phyloP scores from a whole-genome alignment of 2,113 vertebrate species.

The Pluvialis apricaria region DNA sequence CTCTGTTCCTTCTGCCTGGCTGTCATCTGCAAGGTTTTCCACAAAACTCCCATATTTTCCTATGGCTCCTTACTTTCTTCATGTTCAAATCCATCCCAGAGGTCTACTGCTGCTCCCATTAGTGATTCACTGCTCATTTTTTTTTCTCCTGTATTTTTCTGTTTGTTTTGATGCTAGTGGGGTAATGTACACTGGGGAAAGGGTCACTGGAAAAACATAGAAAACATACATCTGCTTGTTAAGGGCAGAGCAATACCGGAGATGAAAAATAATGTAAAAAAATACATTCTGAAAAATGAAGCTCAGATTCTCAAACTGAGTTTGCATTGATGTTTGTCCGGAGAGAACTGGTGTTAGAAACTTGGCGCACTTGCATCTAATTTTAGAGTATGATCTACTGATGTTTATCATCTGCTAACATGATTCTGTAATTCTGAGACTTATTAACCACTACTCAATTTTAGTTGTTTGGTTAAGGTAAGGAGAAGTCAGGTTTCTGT shows the following conservation, averaged over 20 bases:
- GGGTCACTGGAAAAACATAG: background rate
- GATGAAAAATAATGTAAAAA: conserved; percentile 5
- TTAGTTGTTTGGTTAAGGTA: background rate
- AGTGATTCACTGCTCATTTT: background rate
- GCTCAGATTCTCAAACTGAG: conserved; percentile 43
- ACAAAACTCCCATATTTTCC: background rate
- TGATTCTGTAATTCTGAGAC: conserved; percentile 46
- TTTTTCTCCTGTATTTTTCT: background rate
- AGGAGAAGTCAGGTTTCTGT: background rate
- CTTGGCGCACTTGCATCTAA: conserved; percentile 49
- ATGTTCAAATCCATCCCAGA: background rate
- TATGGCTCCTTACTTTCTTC: background rate
- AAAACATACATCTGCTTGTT: background rate
- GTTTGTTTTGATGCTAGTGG: background rate
- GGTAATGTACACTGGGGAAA: background rate
- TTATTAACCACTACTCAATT: background rate
- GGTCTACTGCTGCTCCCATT: background rate
- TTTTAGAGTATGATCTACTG: conserved; percentile 53
- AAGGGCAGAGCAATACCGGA: background rate
- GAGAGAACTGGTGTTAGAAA: conserved; percentile 40
- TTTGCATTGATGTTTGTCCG: conserved; percentile 36
- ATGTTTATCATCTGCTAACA: conserved; percentile 48
- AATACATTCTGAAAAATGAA: conserved; percentile 41
- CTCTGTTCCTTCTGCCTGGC: background rate
- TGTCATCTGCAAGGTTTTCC: background rate